Evolutionary conservation across 2,888 invertebrate genomes (phyloP).

Genomic region (Apodemia mormo): DNA sequence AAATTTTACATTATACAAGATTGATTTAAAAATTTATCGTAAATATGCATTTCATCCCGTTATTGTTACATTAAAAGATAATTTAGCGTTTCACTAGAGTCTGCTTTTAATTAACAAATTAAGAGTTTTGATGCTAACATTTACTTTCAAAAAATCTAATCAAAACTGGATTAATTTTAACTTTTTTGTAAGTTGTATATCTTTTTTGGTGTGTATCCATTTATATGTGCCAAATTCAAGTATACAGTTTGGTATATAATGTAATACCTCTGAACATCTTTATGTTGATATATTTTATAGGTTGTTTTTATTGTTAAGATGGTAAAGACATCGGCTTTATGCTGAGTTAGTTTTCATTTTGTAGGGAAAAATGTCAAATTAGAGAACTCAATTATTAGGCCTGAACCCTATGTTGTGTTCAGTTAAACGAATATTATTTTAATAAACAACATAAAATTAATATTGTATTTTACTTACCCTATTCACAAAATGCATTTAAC

Average conservation of each 20-base stretch:
- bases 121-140: not conserved
- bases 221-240: slow-evolving; percentile 73
- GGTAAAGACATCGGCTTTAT: slow-evolving; percentile 63
- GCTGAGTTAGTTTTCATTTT: slow-evolving; percentile 56
- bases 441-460: slow-evolving; percentile 79
- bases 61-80: not conserved
- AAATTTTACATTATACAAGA: not conserved
- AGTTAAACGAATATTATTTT: slow-evolving; percentile 81
- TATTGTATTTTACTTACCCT: slow-evolving; percentile 43
- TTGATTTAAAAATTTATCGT: not conserved
- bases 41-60: not conserved
- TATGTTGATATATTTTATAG: slow-evolving; percentile 81
- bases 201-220: slow-evolving; percentile 46
- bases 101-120: slow-evolving; percentile 10
- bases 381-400: slow-evolving; percentile 77
- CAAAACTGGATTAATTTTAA: not conserved
- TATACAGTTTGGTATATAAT: slow-evolving; percentile 48
- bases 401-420: slow-evolving; percentile 79
- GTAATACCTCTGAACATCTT: slow-evolving; percentile 59
- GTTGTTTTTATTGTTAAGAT: slow-evolving; percentile 81
- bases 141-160: not conserved
- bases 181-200: slow-evolving; percentile 15
- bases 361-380: slow-evolving; percentile 73
- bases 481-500: too few relatives aligned
- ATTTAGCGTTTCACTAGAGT: not conserved